These are phyloP conservation scores for Carcina quercana DNA, from an alignment of 2,888 invertebrate species.

Conservation along the genomic window DNA sequence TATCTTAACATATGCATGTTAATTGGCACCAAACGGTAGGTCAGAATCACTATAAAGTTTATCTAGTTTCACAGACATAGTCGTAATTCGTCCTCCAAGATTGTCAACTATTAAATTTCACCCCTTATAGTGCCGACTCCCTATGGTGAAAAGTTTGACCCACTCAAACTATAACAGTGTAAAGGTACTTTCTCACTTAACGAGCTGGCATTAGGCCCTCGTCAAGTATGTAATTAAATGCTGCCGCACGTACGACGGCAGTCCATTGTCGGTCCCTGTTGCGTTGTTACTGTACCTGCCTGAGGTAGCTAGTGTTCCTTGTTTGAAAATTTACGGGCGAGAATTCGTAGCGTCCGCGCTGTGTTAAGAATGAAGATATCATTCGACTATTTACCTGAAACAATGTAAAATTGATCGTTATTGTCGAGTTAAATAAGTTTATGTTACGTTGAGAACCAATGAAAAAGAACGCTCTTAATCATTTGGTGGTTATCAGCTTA, in stretches of 20 bases:
- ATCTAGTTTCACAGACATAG: too few relatives aligned
- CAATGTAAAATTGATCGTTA: conserved; percentile 1
- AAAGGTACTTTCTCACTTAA: conserved; percentile 26
- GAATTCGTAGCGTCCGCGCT: conserved; percentile 1
- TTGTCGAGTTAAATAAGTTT: too few relatives aligned
- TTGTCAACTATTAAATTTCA: background rate
- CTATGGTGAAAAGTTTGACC: conserved; percentile 19
- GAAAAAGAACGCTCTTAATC: too few relatives aligned
- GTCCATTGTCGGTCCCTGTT: conserved; percentile 28
- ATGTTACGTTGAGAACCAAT: too few relatives aligned
- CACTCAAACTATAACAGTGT: conserved; percentile 17
- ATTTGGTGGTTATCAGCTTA: too few relatives aligned
- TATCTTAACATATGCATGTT: too few relatives aligned
- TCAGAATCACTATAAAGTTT: too few relatives aligned
- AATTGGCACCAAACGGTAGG: too few relatives aligned
- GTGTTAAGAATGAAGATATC: background rate
- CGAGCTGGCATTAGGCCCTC: conserved; percentile 29
- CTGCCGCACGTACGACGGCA: conserved; percentile 31
- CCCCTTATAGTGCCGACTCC: conserved; percentile 4
- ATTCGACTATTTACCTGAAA: conserved; percentile 1
- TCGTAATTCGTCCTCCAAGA: too few relatives aligned
- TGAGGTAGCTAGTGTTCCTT: conserved; percentile 12
- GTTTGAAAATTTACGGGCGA: conserved; percentile 11
- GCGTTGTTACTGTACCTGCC: conserved; percentile 18
- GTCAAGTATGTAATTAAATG: conserved; percentile 49